phyloP scores from a whole-genome alignment of 1,140 invertebrate species.

The Saxidomus purpurata region DNA sequence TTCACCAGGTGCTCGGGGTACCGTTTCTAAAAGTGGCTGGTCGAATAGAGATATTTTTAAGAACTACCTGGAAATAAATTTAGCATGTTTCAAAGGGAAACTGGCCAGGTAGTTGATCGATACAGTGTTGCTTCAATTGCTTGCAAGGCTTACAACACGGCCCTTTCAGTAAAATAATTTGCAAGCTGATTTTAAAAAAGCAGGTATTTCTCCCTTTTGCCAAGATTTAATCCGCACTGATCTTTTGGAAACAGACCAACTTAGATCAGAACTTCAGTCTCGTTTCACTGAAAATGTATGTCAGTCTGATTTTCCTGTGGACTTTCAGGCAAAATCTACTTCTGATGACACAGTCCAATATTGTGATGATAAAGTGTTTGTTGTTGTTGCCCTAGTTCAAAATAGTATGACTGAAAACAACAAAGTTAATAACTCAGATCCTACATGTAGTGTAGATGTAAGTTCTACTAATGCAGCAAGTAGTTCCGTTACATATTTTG shows the following conservation, averaged over 20 bases:
- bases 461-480: neutral
- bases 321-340: neutral
- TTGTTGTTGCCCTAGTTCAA: too few relatives aligned
- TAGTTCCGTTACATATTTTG: neutral
- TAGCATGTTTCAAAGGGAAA: neutral
- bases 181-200: constrained; percentile 9
- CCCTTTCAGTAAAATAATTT: constrained; percentile 22
- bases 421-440: neutral
- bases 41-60: constrained; percentile 43
- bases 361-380: neutral
- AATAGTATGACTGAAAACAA: too few relatives aligned
- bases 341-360: neutral
- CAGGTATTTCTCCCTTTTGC: constrained; percentile 43
- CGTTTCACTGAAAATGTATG: neutral
- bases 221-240: constrained; percentile 8
- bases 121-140: constrained; percentile 3
- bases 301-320: neutral
- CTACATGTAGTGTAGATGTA: neutral
- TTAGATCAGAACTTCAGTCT: neutral
- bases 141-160: neutral
- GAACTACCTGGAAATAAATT: constrained; percentile 7
- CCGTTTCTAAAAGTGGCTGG: constrained; percentile 45
- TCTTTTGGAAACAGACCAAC: neutral
- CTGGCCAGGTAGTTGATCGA: neutral
- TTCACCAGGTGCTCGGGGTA: constrained; percentile 25